Evolutionary conservation across 2,888 invertebrate species (phyloP), one percentile per base, ranked within the genome.

Genomic region (Netelia fuscicornis): DNA sequence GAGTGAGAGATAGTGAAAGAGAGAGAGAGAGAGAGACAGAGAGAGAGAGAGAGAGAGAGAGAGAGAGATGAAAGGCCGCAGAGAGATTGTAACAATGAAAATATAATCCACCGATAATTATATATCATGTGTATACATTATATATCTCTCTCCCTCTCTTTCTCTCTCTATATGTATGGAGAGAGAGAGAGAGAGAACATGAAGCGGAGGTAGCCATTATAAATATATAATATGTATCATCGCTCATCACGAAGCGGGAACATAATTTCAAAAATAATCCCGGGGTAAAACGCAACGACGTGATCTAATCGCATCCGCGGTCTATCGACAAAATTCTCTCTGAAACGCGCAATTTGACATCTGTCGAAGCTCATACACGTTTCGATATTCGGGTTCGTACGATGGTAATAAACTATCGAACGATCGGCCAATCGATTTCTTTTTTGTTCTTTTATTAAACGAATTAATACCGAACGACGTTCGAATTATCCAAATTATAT

Each of bases 1-100:
- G 17, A 17, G 17, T 0, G 17, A 17, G 17, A 17, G 17, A 17
- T 17, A 42, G 60, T 65, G 74, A 52, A 62, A 37, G 74, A 11
- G 44, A 17, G 44, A 58, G 75, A 42, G 62, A 58, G 13, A 72
- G 52, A 20, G 42, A 58, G 75, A 42, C 42, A 58, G 11, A 71
- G 17, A 17, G 17, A 17, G 17, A 17, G 0, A 42, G 60, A 64
- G 74, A 52, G 70, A 37, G 74, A 11, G 44, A 17, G 44, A 58
- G 75, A 42, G 62, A 58, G 13, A 72, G 52, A 20, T 54, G 25
- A 1, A 60, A 9, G 2, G 25, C 17, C 62, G 3, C 11, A 79
- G 78, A 82, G 78, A 65, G 62, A 78, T 85, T 81, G 77, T 81
- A 78, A 78, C 65, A 78, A 48, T 70, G 78, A 79, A 85, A 85